Evolutionary conservation across 2,797 vertebrate species (phyloP), one percentile per base, ranked within the genome.

Genomic region (Furcifer pardalis): DNA sequence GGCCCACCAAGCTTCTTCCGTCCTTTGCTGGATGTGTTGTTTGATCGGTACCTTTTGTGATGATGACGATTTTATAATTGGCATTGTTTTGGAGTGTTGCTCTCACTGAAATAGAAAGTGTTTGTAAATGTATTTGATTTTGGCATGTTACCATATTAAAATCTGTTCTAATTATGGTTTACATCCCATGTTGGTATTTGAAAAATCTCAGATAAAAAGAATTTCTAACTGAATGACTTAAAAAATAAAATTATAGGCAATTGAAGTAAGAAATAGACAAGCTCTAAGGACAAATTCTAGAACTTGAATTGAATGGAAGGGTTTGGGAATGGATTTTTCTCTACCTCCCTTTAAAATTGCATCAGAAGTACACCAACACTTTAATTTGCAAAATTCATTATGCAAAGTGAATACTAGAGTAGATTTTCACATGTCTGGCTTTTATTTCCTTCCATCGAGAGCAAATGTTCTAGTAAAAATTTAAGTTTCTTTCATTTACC

Each of bases 1-100:
- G 98, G 98, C 17, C 98, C 98, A 3, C 84, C 94, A 69, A 91
- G 86, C 84, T 98, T 97, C 88, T 95, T 93, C 21, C 96, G 91
- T 62, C 92, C 92, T 12, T 87, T 98, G 84, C 87, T 95, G 73
- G 89, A 93, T n/a, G 73, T 97, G 87, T 90, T 98, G 90, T 95
- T 96, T 84, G 96, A 98, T 88, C 95, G 96, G 98, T 99, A 95
- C 42, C 85, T 84, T 59, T 4, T 90, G 69, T 21, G 12, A 19
- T 2, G 10, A 15, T 15, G 12, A 19, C 17, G 12, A 17, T 56
- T 15, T 56, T 56, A 15, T 56, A 56, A 56, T 56, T 56, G 17
- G 52, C n/a, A 15, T 56, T 56, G 52, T 56, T 56, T 56, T 56
- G 37, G 37, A 71, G 13, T 71, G 3, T 25, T 71, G 66, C 35